These are phyloP conservation scores for Ichneumoninae sp. DNA, from an alignment of 2,888 invertebrate genomes.

Conservation along the genomic window DNA sequence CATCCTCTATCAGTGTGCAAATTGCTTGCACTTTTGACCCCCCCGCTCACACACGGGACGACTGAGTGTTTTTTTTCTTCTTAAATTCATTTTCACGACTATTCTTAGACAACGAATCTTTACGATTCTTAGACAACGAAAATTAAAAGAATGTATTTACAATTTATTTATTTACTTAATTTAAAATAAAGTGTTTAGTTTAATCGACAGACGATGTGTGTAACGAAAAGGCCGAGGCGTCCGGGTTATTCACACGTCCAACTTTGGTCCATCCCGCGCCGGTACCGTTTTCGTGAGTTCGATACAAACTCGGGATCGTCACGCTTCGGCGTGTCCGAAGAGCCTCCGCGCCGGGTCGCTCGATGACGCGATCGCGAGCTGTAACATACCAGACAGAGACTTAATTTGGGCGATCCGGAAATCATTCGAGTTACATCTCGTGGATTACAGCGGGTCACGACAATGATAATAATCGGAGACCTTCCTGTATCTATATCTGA, in stretches of 20 bases:
- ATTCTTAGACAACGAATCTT: background rate
- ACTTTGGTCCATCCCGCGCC: background rate
- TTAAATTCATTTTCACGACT: background rate
- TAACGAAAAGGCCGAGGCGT: background rate
- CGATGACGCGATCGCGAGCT: background rate
- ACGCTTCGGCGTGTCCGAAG: background rate
- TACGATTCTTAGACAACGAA: background rate
- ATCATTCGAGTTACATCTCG: slow-evolving; percentile 3
- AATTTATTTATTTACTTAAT: background rate
- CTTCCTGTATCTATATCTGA: slow-evolving; percentile 4
- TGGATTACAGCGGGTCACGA: slow-evolving; percentile 41
- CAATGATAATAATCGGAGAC: slow-evolving; percentile 26
- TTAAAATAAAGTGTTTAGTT: background rate
- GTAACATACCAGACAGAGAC: too few relatives aligned
- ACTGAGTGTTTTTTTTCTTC: background rate
- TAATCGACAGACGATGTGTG: background rate
- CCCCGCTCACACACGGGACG: background rate
- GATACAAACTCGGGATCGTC: background rate
- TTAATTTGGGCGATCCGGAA: slow-evolving; percentile 43
- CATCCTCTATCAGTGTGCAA: slow-evolving; percentile 41
- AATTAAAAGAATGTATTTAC: background rate
- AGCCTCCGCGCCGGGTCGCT: background rate
- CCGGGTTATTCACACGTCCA: background rate
- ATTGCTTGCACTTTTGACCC: slow-evolving; percentile 14
- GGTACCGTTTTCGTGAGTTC: background rate